Evolutionary conservation across 2,888 invertebrate genomes (phyloP).

Genomic region (Buathra laborator): DNA sequence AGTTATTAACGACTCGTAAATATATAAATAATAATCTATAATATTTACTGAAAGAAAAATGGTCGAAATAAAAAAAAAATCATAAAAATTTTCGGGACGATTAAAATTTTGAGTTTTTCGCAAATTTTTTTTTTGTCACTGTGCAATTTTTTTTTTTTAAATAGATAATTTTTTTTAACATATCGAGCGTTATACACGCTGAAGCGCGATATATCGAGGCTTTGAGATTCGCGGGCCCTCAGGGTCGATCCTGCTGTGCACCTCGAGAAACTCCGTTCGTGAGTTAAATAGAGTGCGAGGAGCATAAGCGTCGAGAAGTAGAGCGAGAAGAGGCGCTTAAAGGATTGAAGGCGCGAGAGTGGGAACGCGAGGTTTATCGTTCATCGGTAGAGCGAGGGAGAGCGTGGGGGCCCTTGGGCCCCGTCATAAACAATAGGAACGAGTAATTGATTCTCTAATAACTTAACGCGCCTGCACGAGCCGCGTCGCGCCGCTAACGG

Average conservation of each 20-base stretch:
- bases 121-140: too few relatives aligned
- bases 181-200: not conserved
- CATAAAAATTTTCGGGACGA: too few relatives aligned
- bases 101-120: too few relatives aligned
- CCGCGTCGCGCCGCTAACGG: constrained; percentile 64
- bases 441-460: constrained; percentile 85
- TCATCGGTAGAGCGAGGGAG: constrained; percentile 42
- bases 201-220: constrained; percentile 10
- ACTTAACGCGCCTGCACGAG: constrained; percentile 84
- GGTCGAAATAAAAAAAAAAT: too few relatives aligned
- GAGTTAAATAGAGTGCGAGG: constrained; percentile 49
- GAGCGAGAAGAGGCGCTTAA: constrained; percentile 66
- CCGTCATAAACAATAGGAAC: constrained; percentile 84
- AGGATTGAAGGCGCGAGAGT: constrained; percentile 39
- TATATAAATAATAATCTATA: too few relatives aligned
- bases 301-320: constrained; percentile 53
- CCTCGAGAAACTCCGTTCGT: not conserved
- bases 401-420: constrained; percentile 77
- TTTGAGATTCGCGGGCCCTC: constrained; percentile 2
- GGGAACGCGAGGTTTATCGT: constrained; percentile 54
- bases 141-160: not conserved
- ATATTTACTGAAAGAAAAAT: too few relatives aligned
- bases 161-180: not conserved
- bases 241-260: constrained; percentile 3
- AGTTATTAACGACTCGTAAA: too few relatives aligned